phyloP scores from a whole-genome alignment of 2,113 vertebrate genomes.

The Orycteropus afer region DNA sequence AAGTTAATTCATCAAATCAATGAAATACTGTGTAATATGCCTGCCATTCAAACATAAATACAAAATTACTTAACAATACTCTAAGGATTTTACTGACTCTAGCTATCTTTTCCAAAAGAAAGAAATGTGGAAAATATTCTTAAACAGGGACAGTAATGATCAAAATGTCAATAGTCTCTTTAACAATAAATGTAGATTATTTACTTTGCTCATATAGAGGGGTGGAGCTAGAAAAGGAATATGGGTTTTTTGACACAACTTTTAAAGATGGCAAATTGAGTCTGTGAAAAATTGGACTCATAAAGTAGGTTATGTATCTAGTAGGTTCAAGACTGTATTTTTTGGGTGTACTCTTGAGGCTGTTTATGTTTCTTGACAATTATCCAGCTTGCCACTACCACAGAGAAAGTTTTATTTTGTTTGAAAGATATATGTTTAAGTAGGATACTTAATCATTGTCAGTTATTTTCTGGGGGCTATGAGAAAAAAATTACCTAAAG shows the following conservation, averaged over 20 bases:
- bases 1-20: neutral
- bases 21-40: neutral
- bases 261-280: neutral
- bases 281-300: neutral
- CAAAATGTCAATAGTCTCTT: neutral
- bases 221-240: neutral
- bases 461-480: neutral
- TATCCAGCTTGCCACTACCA: neutral
- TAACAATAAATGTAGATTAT: neutral
- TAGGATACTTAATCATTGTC: constrained; percentile 35
- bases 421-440: neutral
- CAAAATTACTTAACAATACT: neutral
- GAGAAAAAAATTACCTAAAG: constrained; percentile 1
- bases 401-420: neutral
- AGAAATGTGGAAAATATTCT: neutral
- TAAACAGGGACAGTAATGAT: neutral
- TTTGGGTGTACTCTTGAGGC: neutral
- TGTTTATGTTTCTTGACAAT: neutral
- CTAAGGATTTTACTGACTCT: neutral
- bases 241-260: neutral
- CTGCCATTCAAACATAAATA: neutral
- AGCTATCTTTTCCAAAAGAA: neutral
- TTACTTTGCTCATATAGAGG: fast-evolving
- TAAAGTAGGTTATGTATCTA: neutral
- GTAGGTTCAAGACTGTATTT: neutral